Conservation (phyloP, 2,888 invertebrate genomes). For the Matsumyia berberina region DNA sequence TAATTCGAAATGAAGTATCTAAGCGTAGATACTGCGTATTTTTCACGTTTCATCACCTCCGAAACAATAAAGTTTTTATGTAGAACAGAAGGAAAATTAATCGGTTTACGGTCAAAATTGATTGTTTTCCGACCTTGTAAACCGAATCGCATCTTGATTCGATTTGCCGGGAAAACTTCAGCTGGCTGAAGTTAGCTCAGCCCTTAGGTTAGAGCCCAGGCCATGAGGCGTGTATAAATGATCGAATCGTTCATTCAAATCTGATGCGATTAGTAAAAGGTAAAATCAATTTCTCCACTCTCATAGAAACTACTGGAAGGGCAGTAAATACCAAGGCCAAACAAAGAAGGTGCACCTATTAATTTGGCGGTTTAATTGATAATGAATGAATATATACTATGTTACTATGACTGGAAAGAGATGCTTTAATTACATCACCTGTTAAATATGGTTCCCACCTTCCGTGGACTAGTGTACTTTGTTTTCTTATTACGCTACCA, state of each 20-base stretch:
- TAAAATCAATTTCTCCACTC: slow-evolving; percentile 51
- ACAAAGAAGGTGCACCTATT: too few relatives aligned
- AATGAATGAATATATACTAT: too few relatives aligned
- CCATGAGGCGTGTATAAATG: not conserved
- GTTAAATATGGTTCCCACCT: too few relatives aligned
- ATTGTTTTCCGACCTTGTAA: slow-evolving; percentile 34
- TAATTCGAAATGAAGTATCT: too few relatives aligned
- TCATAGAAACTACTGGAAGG: slow-evolving; percentile 7
- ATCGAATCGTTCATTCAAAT: not conserved
- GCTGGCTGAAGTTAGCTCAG: not conserved
- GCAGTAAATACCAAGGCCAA: slow-evolving; percentile 53
- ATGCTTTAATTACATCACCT: too few relatives aligned
- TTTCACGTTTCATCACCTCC: slow-evolving; percentile 4
- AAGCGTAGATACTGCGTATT: not conserved
- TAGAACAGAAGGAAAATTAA: slow-evolving; percentile 32
- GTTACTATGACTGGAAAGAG: too few relatives aligned
- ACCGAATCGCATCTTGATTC: slow-evolving; percentile 29
- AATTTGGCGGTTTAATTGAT: too few relatives aligned
- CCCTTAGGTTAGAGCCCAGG: not conserved
- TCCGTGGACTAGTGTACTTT: too few relatives aligned
- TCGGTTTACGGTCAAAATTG: slow-evolving; percentile 42
- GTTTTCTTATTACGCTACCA: too few relatives aligned
- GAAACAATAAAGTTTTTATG: not conserved
- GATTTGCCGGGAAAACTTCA: slow-evolving; percentile 9
- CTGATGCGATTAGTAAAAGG: slow-evolving; percentile 31